phyloP scores from a whole-genome alignment of 2,888 invertebrate species.

The Zaprionus obscuricornis region DNA sequence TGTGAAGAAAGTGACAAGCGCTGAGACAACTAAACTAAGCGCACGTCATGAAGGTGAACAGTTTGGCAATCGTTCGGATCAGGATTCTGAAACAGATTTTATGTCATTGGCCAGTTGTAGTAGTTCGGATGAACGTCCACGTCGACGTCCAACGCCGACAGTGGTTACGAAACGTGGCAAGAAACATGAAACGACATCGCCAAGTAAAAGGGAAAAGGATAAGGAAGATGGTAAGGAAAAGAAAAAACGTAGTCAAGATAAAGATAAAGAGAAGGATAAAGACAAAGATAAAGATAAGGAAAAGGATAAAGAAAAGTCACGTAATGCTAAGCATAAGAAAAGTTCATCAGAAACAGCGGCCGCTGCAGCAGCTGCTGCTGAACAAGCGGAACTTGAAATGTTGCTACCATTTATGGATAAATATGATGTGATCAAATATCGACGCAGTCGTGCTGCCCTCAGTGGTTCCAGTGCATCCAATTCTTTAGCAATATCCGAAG shows the following conservation, averaged over 20 bases:
- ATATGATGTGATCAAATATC: slow-evolving; percentile 86
- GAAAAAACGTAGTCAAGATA: slow-evolving; percentile 11
- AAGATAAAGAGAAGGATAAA: slow-evolving; percentile 19
- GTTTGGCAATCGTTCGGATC: slow-evolving; percentile 45
- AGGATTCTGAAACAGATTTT: slow-evolving; percentile 75
- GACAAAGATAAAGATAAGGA: slow-evolving; percentile 35
- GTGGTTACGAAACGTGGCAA: slow-evolving; percentile 34
- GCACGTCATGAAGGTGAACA: slow-evolving; percentile 52
- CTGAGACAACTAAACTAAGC: slow-evolving; percentile 56
- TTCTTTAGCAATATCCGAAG: slow-evolving; percentile 51
- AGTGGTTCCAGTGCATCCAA: slow-evolving; percentile 84
- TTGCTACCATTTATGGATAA: slow-evolving; percentile 84
- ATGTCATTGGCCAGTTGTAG: slow-evolving; percentile 78
- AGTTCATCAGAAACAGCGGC: slow-evolving; percentile 61
- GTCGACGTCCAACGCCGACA: slow-evolving; percentile 22
- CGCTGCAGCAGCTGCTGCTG: slow-evolving; percentile 73
- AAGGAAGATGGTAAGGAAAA: slow-evolving; percentile 31
- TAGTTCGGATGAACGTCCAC: slow-evolving; percentile 41
- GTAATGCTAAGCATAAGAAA: slow-evolving; percentile 54
- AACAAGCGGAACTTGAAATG: slow-evolving; percentile 80
- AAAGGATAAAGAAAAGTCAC: slow-evolving; percentile 51
- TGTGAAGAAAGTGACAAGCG: slow-evolving; percentile 75
- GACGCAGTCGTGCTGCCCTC: slow-evolving; percentile 84
- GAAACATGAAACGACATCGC: slow-evolving; percentile 27
- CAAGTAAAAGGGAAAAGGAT: slow-evolving; percentile 41